Percentiles rank a stretch among this genome's conserved stretches.
Evolutionary conservation across 1,140 invertebrate species (phyloP).

Genomic region (Tetragnatha versicolor): DNA sequence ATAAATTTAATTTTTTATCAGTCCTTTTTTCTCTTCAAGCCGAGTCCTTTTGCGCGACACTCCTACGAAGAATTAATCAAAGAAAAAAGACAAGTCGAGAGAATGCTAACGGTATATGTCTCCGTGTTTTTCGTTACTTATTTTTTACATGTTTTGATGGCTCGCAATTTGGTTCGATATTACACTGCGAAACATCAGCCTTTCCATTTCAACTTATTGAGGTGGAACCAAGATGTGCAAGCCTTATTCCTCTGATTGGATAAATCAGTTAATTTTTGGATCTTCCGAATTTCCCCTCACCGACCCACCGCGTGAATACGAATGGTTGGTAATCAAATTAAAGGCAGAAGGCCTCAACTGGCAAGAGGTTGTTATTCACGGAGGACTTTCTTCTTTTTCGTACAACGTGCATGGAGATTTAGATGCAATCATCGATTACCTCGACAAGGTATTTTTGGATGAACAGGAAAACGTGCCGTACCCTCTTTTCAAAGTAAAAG

Average conservation of each 20-base stretch:
- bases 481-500: not conserved
- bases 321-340: no score
- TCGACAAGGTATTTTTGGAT: not conserved
- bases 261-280: conserved; percentile 2
- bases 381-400: not conserved
- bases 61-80: no score
- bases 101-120: not conserved
- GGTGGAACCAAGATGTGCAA: conserved; percentile 35
- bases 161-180: not conserved
- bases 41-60: no score
- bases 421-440: not conserved
- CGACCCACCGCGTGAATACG: not conserved
- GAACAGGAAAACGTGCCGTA: not conserved
- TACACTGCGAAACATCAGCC: not conserved
- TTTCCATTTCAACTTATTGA: conserved; percentile 1
- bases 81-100: no score
- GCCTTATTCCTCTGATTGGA: not conserved
- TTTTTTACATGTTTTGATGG: not conserved
- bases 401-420: conserved; percentile 14
- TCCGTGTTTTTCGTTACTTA: not conserved
- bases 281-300: not conserved
- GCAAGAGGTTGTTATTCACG: not conserved
- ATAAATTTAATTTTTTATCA: no score
- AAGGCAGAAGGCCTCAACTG: not conserved
- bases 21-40: no score